A percentile compares a stretch with the other conserved stretches of the same genome.
These are phyloP conservation scores for Hapalemur alaotrensis DNA, from an alignment of 2,797 vertebrate genomes.

Conservation along the genomic window DNA sequence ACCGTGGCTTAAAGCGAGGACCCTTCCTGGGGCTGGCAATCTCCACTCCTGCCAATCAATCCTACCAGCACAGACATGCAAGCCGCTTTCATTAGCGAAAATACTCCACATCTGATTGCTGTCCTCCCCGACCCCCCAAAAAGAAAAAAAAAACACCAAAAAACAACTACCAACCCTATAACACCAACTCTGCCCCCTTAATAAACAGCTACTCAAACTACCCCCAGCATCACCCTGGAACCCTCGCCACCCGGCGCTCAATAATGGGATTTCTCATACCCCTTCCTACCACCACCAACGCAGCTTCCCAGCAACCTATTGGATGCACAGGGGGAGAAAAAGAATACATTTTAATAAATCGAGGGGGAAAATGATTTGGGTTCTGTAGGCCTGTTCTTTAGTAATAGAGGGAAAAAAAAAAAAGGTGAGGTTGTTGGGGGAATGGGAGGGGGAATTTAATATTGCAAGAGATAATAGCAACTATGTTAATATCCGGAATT, in stretches of 20 bases:
- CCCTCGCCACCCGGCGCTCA: conserved; percentile 35
- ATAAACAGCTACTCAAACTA: conserved; percentile 70
- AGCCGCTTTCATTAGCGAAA: conserved; percentile 78
- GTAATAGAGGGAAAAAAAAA: conserved; percentile 73
- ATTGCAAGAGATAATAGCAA: conserved; percentile 89
- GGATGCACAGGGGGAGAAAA: conserved; percentile 64
- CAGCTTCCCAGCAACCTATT: conserved; percentile 67
- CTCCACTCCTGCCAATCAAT: conserved; percentile 81
- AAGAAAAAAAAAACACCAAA: background rate
- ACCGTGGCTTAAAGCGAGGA: conserved; percentile 74
- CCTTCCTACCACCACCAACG: conserved; percentile 59
- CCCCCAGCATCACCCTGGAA: conserved; percentile 44
- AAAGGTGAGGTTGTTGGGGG: conserved; percentile 85
- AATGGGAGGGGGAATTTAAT: conserved; percentile 84
- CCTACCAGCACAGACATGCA: conserved; percentile 72
- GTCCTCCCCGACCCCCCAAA: conserved; percentile 52
- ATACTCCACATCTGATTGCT: conserved; percentile 69
- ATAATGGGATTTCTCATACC: conserved; percentile 76
- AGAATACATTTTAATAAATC: conserved; percentile 84
- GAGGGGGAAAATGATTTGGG: conserved; percentile 82
- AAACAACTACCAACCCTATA: conserved; percentile 10
- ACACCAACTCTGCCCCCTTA: conserved; percentile 69
- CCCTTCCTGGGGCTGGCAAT: conserved; percentile 82
- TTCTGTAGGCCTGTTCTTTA: conserved; percentile 83
- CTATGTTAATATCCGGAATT: conserved; percentile 91